Conservation (phyloP, 2,888 invertebrate genomes). For the Bursaphelenchus okinawaensis region DNA sequence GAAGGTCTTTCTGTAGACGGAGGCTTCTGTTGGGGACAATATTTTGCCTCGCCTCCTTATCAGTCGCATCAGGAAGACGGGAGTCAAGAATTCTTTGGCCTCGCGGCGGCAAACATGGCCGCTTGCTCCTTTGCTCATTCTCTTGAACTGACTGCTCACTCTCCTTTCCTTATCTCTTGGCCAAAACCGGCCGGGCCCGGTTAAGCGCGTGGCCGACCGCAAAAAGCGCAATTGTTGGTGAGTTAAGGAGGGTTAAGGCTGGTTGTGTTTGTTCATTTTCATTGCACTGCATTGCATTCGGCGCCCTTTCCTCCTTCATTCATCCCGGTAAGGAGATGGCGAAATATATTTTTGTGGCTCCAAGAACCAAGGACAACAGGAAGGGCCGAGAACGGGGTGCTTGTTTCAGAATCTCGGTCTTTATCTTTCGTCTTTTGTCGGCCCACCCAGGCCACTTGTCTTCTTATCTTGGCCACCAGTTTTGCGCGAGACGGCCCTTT, state of each 20-base stretch:
- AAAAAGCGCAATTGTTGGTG: background rate
- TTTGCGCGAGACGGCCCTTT: background rate
- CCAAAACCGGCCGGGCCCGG: background rate
- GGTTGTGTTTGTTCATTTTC: background rate
- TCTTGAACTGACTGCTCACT: background rate
- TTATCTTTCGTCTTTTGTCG: background rate
- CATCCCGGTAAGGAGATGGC: background rate
- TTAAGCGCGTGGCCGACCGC: background rate
- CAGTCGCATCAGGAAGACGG: background rate
- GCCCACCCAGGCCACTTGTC: background rate
- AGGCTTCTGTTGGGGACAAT: background rate
- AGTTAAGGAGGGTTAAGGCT: background rate
- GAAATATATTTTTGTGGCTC: background rate
- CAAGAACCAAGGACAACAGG: background rate
- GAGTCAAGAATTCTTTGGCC: background rate
- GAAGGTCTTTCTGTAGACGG: no score
- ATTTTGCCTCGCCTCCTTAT: background rate
- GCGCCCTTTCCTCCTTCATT: background rate
- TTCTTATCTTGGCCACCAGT: background rate
- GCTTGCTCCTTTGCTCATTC: background rate
- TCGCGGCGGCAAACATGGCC: background rate
- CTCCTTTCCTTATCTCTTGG: background rate
- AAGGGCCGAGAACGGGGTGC: background rate
- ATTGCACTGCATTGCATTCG: background rate
- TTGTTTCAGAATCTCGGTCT: background rate